Conservation (phyloP, 1,140 invertebrate genomes). For the Drosophila pandora region DNA sequence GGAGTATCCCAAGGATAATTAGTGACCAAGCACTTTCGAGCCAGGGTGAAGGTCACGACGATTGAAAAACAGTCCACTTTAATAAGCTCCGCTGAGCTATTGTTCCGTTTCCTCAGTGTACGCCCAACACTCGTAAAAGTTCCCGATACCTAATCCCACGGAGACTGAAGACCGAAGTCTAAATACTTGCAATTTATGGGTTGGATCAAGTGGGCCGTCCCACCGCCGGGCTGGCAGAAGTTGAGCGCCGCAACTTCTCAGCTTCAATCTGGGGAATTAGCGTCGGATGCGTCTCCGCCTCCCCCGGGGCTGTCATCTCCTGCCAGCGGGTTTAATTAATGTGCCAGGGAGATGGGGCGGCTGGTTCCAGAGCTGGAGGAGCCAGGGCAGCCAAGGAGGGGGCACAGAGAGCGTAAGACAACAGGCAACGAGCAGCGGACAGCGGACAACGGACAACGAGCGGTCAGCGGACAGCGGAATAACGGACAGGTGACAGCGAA, state of each 20-base stretch:
- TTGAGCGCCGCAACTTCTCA: conserved; percentile 21
- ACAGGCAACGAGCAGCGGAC: neutral
- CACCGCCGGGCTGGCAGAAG: conserved; percentile 12
- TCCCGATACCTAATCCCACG: conserved; percentile 26
- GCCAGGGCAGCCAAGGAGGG: neutral
- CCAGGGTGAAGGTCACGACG: no score
- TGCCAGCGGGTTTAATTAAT: conserved; percentile 53
- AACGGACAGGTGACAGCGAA: conserved; percentile 19
- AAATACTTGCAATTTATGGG: conserved; percentile 17
- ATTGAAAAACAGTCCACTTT: neutral
- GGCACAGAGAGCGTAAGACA: neutral
- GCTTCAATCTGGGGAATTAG: conserved; percentile 36
- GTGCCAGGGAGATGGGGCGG: conserved; percentile 9
- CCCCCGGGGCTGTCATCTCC: conserved; percentile 29
- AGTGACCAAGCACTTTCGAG: conserved; percentile 34
- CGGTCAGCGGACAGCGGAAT: conserved; percentile 17
- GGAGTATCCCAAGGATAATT: conserved; percentile 40
- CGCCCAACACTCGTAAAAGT: conserved; percentile 21
- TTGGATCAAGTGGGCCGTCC: conserved; percentile 11
- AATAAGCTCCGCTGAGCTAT: conserved; percentile 6
- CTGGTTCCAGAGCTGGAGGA: neutral
- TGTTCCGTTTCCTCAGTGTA: neutral
- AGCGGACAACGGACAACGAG: neutral
- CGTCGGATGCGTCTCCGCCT: conserved; percentile 10
- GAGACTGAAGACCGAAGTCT: neutral